Conservation (phyloP, 2,888 invertebrate species). For the Cantharis lateralis region DNA sequence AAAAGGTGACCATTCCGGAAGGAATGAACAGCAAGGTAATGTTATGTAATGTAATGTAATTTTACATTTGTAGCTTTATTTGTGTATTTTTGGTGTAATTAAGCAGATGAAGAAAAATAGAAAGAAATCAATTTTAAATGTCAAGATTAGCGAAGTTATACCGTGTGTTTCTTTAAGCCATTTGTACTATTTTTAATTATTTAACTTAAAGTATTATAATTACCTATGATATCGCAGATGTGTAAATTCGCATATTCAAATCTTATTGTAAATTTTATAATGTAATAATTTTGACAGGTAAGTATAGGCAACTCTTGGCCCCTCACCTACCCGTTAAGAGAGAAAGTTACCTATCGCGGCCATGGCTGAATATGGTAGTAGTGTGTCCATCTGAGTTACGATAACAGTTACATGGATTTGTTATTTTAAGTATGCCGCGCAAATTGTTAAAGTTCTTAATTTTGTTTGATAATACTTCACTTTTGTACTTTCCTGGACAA, state of each 20-base stretch:
- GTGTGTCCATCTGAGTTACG: slow-evolving; percentile 17
- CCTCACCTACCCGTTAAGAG: slow-evolving; percentile 34
- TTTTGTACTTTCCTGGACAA: slow-evolving; percentile 92
- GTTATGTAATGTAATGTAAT: too few relatives aligned
- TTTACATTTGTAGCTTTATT: too few relatives aligned
- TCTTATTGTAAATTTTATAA: background rate
- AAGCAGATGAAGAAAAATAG: too few relatives aligned
- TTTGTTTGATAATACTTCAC: slow-evolving; percentile 90
- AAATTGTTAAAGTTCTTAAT: slow-evolving; percentile 92
- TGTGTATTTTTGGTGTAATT: too few relatives aligned
- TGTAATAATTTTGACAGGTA: background rate
- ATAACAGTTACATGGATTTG: slow-evolving; percentile 19
- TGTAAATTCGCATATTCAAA: background rate
- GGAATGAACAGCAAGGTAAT: too few relatives aligned
- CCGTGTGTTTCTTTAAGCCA: too few relatives aligned
- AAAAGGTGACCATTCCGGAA: too few relatives aligned
- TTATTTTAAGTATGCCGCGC: slow-evolving; percentile 68
- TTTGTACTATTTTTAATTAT: background rate
- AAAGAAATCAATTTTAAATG: too few relatives aligned
- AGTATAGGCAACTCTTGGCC: slow-evolving; percentile 1
- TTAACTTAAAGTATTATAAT: background rate
- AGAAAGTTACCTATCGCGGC: slow-evolving; percentile 39
- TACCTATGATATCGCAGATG: background rate
- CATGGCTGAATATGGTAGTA: slow-evolving; percentile 36
- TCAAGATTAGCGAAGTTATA: too few relatives aligned